These are phyloP conservation scores for Orestias chungarensis DNA, from an alignment of 2,797 vertebrate genomes.

Conservation along the genomic window DNA sequence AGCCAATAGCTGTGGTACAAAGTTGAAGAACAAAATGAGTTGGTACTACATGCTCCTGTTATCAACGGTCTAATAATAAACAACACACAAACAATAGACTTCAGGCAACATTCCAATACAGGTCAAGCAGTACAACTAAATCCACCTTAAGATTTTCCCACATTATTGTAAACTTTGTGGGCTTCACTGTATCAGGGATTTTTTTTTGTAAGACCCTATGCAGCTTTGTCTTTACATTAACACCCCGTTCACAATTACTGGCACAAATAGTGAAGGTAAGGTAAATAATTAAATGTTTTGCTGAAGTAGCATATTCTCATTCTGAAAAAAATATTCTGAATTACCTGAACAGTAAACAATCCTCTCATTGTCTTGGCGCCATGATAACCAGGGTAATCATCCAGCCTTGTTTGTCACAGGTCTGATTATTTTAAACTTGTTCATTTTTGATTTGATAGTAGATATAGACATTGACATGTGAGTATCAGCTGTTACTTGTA, in stretches of 20 bases:
- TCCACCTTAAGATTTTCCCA: too few relatives aligned
- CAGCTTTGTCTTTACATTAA: too few relatives aligned
- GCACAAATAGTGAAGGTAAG: neutral
- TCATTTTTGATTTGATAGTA: neutral
- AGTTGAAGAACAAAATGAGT: conserved; percentile 37
- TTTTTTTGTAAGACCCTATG: too few relatives aligned
- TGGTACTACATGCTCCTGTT: conserved; percentile 12
- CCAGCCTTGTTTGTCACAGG: neutral
- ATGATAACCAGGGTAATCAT: neutral
- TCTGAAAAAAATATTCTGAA: neutral
- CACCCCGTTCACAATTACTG: too few relatives aligned
- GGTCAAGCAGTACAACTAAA: too few relatives aligned
- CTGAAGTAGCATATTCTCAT: neutral
- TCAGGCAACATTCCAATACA: too few relatives aligned
- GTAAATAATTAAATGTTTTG: neutral
- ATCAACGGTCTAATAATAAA: neutral
- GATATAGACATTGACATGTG: neutral
- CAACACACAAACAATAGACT: conserved; percentile 11
- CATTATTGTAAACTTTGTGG: too few relatives aligned
- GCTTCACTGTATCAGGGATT: too few relatives aligned
- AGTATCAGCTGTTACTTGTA: neutral
- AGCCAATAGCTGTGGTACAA: conserved; percentile 37
- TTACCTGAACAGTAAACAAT: neutral
- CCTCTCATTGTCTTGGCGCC: neutral
- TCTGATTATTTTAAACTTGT: neutral